Evolutionary conservation across 2,797 vertebrate genomes (phyloP), one percentile per base, ranked within the genome.

Genomic region (Rhabdophis nuchalis): DNA sequence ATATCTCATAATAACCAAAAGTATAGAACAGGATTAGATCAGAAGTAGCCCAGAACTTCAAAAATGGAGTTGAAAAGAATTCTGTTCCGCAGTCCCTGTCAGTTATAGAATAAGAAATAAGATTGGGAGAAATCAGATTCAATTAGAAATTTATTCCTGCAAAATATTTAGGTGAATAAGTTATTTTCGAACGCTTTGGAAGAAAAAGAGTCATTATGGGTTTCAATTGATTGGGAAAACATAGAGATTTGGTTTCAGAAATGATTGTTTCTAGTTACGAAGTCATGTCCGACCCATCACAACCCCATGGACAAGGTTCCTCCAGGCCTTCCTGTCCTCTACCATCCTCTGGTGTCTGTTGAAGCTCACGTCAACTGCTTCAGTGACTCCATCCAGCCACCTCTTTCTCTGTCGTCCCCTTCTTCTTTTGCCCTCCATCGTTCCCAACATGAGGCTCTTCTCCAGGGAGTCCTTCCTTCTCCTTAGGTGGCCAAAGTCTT

Each of bases 21-120:
- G 94, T 93, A 94, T 32, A 86, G 0, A 95, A 95, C 94, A 94
- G 94, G 93, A 94, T 91, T 53, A 60, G 92, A 86, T 57, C 93
- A 89, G 86, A 95, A 93, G 20, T 13, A 23, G 64, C 25, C 87
- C n/a, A 91, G 54, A 91, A 89, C 90, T 64, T 46, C 7, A 64
- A 64, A n/a, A 68, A 32, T 6, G 91, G 91, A 92, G 93, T 29
- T 89, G 89, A 9, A 72, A 90, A 27, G 50, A 12, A 91, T 14
- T 0, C 0, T 88, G 82, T 95, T 96, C 96, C 85, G 92, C 91
- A 86, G 94, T 93, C 85, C 32, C 16, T 41, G 68, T 77, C 68
- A 77, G 68, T 77, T 60, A 77, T 41, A 68, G 2, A 68, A 68
- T 32, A n/a, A 16, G 32, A n/a, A 14, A 32, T 16, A 36, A 5